Evolutionary conservation across 1,140 invertebrate species (phyloP).

Genomic region (Neomicropteryx cornuta): DNA sequence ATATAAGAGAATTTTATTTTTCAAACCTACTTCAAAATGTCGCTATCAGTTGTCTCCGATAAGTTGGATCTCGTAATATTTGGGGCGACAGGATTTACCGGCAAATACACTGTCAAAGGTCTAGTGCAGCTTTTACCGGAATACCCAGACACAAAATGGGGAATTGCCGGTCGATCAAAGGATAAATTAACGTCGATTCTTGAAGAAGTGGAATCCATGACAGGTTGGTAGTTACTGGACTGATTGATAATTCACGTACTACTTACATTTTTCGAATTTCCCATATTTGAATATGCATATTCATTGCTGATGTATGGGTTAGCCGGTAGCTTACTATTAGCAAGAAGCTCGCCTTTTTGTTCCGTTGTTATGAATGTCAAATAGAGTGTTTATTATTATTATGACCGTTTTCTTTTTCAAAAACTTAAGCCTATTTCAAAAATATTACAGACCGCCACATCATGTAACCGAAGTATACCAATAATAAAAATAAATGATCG

Average conservation of each 20-base stretch:
- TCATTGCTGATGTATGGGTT: too few relatives aligned
- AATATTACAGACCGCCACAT: too few relatives aligned
- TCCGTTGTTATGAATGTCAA: too few relatives aligned
- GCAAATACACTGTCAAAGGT: constrained; percentile 24
- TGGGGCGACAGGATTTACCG: constrained; percentile 34
- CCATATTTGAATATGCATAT: too few relatives aligned
- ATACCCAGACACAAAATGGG: constrained; percentile 26
- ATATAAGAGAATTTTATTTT: background rate
- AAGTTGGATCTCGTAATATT: constrained; percentile 16
- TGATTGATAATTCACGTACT: constrained; percentile 1
- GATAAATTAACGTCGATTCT: constrained; percentile 61
- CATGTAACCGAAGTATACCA: too few relatives aligned
- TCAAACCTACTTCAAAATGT: constrained; percentile 6
- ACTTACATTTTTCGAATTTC: constrained; percentile 1
- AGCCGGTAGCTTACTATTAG: too few relatives aligned
- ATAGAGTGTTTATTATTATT: too few relatives aligned
- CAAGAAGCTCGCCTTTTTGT: too few relatives aligned
- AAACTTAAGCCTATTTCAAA: too few relatives aligned
- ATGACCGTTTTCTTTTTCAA: too few relatives aligned
- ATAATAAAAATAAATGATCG: too few relatives aligned
- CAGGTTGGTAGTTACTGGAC: constrained; percentile 26
- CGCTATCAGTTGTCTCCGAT: too few relatives aligned
- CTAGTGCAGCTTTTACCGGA: constrained; percentile 20
- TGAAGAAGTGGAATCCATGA: constrained; percentile 44
- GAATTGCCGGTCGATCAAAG: constrained; percentile 32